Evolutionary conservation across 1,140 invertebrate species (phyloP), one percentile per base, ranked within the genome.

Genomic region (Apolygus lucorum): DNA sequence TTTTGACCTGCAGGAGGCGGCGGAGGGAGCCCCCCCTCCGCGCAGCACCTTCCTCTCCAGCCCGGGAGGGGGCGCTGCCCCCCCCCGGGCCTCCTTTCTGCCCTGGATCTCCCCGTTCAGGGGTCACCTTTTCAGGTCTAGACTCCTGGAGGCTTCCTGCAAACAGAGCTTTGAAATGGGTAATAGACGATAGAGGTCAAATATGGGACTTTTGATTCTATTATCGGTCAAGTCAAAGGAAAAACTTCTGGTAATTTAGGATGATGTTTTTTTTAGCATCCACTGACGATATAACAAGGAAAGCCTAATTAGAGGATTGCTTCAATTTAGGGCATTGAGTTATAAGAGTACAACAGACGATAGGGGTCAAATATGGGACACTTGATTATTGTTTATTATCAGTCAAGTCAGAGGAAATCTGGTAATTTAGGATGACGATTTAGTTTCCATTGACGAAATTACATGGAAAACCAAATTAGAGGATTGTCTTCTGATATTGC

Each of bases 121-220:
- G 34, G 34, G 34, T 59, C 54, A 4, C 34, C 54, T 4, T 59
- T 59, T 59, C 4, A 14, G 54, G 54, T 59, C 54, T 59, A 59
- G 54, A 59, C 54, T 24, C 22, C 54, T 4, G 4, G 13, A 4
- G 11, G 11, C 54, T 59, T 24, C 54, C 22, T 13, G 54, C 54
- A 59, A 24, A 59, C 54, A 59, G 13, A 4, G 8, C 22, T 22
- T 21, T 59, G 54, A 59, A 21, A 59, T 22, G 54, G 11, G 13
- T 11, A 14, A 14, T 59, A 42, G 34, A 42, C 34, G 17, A 42
- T 42, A 42, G 34, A 17, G 34, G 34, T 4, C 34, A 42, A 42
- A 4, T 42, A 42, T 8, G 17, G 34, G 34, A 42, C 34, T 8
- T 17, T 8, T 42, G 4, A 42, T 42, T 42, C 34, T 42, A 42